phyloP scores from a whole-genome alignment of 1,140 invertebrate genomes.

The Triops longicaudatus region DNA sequence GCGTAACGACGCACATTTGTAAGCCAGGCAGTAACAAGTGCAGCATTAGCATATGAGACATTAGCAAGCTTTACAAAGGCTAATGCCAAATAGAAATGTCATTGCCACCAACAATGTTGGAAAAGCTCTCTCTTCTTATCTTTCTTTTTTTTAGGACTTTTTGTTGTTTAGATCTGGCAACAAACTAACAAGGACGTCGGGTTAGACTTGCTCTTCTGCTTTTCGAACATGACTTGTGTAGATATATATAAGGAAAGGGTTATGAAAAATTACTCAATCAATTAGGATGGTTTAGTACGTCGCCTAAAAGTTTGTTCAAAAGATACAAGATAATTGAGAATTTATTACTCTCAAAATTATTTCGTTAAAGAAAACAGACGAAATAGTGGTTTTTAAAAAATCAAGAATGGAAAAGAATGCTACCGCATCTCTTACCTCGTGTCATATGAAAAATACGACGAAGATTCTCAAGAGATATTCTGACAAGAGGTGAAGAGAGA shows the following conservation, averaged over 20 bases:
- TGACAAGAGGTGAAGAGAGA: background rate
- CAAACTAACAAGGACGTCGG: background rate
- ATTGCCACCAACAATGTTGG: background rate
- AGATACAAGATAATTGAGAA: no score
- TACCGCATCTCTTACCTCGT: background rate
- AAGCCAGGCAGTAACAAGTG: background rate
- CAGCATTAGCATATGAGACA: background rate
- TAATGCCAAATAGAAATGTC: background rate
- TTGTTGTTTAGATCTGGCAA: background rate
- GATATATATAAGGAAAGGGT: background rate
- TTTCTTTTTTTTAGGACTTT: background rate
- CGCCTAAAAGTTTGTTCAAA: no score
- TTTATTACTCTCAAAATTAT: no score
- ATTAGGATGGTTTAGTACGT: no score
- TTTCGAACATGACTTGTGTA: background rate
- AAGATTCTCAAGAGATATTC: background rate
- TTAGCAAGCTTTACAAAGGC: background rate
- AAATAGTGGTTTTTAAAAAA: background rate
- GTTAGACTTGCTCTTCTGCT: background rate
- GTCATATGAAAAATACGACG: background rate
- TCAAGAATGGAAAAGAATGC: background rate
- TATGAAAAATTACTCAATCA: no score
- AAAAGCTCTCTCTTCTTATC: background rate
- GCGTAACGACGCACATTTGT: slow-evolving; percentile 11
- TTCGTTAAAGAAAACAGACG: background rate